Base-by-base conservation (phyloP, 2,113 vertebrate genomes). In the Scomber colias region DNA sequence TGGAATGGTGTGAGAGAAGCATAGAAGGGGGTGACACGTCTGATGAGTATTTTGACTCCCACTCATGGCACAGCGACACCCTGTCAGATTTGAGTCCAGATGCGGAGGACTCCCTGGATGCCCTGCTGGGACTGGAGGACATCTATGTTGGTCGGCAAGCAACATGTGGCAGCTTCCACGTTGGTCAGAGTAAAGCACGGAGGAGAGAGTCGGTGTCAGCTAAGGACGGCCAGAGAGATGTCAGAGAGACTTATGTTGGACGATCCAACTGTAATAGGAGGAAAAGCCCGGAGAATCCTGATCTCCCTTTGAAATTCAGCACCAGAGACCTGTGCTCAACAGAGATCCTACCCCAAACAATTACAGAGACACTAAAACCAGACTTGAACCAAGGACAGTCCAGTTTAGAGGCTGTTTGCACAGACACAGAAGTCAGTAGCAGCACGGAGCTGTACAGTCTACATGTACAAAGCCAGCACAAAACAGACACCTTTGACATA, bases 41-140 rank as follows among this genome's bases (percentile, higher is more conserved):
- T 55, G 92, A 93, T 11, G 87, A 93, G 53, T 92, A 93, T 75
- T 95, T 89, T 83, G 95, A 96, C 88, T 95, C 94, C 0, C 51
- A 81, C 61, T 96, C 95, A 46, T 95, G 93, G 86, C 93, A 95
- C 68, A 95, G 94, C 17, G 93, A 95, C 71, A 94, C 93, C 46
- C 81, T 89, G 12, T 95, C 95, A 13, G 94, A 96, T 70, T 84
- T 92, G 2, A 95, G 93, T 79, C 92, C 82, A 0, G 94, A 96
- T 48, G 92, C 90, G 48, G 94, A 93, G 85, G 96, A 94, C 62
- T 89, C 89, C 72, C 89, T 94, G 12, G 94, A 94, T 11, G 77
- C 88, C 14, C 92, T 90, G 64, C 90, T 94, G 12, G 75, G 90
- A 66, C 81, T 87, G 12, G 90, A 92, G 73, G 84, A 92, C n/a